A percentile compares a stretch with the other conserved stretches of the same genome.
phyloP scores from a whole-genome alignment of 30 jellyfish, hydroid and myxozoan genomes.

The Catostylus mosaicus region DNA sequence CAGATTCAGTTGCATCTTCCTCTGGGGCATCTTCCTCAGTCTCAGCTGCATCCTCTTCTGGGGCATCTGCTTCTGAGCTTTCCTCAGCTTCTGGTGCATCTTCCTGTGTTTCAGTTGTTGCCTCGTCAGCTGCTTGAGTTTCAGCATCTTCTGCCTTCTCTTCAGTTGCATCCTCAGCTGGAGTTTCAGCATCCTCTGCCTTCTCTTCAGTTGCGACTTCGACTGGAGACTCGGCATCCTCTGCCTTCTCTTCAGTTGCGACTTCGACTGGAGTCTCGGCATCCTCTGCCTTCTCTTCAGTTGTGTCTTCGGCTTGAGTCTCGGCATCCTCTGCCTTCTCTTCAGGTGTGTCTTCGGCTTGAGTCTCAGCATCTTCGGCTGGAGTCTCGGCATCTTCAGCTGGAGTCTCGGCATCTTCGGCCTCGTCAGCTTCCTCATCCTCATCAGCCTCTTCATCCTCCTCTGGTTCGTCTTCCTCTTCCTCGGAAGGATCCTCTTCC shows the following conservation, averaged over 20 bases:
- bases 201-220: slow-evolving; percentile 7
- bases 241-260: background rate
- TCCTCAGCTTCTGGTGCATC: background rate
- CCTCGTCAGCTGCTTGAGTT: slow-evolving; percentile 12
- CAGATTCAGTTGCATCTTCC: background rate
- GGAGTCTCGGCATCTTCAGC: slow-evolving; percentile 23
- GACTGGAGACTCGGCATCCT: slow-evolving; percentile 23
- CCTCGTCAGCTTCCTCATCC: slow-evolving; percentile 28
- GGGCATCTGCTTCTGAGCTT: background rate
- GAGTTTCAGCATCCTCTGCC: slow-evolving; percentile 15
- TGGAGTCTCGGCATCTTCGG: slow-evolving; percentile 42
- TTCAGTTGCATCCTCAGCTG: slow-evolving; percentile 11
- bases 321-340: slow-evolving; percentile 29
- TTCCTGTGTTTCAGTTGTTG: background rate
- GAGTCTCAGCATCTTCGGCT: slow-evolving; percentile 46
- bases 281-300: slow-evolving; percentile 6
- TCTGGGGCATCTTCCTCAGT: background rate
- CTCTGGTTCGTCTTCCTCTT: slow-evolving; percentile 49
- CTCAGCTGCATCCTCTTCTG: background rate
- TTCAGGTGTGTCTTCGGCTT: slow-evolving; percentile 29
- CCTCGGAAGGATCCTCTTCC: slow-evolving; percentile 43
- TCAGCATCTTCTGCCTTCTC: background rate
- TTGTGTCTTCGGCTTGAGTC: slow-evolving; percentile 5
- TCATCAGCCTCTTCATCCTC: slow-evolving; percentile 58
- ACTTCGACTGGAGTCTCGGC: slow-evolving; percentile 40